phyloP scores from a whole-genome alignment of 2,888 invertebrate species.

The Hoplodrina ambigua region DNA sequence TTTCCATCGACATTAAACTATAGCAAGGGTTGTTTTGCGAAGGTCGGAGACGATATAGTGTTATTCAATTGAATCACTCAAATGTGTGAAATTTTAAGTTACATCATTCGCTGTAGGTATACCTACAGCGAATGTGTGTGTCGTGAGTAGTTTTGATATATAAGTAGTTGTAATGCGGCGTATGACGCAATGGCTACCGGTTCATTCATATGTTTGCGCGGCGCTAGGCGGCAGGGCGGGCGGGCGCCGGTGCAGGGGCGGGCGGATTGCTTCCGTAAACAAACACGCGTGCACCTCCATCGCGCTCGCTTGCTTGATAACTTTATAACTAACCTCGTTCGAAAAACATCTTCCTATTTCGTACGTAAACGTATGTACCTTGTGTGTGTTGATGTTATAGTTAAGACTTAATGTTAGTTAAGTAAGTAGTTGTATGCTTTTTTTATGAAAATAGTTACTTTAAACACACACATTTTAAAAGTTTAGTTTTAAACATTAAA shows the following conservation, averaged over 20 bases:
- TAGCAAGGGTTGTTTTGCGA: slow-evolving; percentile 3
- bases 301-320: slow-evolving; percentile 23
- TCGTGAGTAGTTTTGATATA: slow-evolving; percentile 26
- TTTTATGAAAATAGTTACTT: neutral
- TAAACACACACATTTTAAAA: neutral
- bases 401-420: neutral
- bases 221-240: slow-evolving; percentile 60
- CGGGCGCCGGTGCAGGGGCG: slow-evolving; percentile 44
- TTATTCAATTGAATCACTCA: too few species aligned
- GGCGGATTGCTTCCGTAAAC: slow-evolving; percentile 61
- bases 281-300: slow-evolving; percentile 60
- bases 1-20: slow-evolving; percentile 10
- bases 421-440: neutral
- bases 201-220: slow-evolving; percentile 72
- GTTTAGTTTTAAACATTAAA: neutral
- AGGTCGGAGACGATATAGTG: neutral
- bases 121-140: neutral
- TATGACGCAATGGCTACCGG: slow-evolving; percentile 62
- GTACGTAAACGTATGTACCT: neutral
- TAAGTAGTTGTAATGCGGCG: slow-evolving; percentile 46
- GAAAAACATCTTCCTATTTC: slow-evolving; percentile 34
- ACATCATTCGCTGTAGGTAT: neutral
- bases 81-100: neutral
- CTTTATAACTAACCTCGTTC: slow-evolving; percentile 37
- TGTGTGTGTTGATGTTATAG: neutral